Evolutionary conservation across 2,888 invertebrate genomes (phyloP).

Genomic region (Blastobasis lacticolella): DNA sequence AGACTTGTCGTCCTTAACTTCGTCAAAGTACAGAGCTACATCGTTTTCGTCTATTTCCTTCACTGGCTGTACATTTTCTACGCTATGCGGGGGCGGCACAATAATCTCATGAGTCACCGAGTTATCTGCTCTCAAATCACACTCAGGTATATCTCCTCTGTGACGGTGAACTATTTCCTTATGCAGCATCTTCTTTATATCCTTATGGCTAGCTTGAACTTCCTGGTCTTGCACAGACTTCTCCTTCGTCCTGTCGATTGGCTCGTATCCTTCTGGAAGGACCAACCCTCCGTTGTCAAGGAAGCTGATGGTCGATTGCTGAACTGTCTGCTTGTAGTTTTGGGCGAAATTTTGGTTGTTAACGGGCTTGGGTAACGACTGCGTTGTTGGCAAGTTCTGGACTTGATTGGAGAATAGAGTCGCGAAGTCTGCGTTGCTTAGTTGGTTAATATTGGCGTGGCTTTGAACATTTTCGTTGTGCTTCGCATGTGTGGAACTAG

Average conservation of each 20-base stretch:
- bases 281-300: slow-evolving; percentile 36
- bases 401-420: background rate
- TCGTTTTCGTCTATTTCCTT: slow-evolving; percentile 71
- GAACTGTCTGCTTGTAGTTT: slow-evolving; percentile 10
- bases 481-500: slow-evolving; percentile 26
- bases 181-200: slow-evolving; percentile 27
- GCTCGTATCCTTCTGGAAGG: slow-evolving; percentile 60
- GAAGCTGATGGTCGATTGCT: slow-evolving; percentile 15
- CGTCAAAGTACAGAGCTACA: slow-evolving; percentile 72
- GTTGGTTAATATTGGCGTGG: background rate
- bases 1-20: slow-evolving; percentile 15
- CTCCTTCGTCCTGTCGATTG: slow-evolving; percentile 45
- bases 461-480: slow-evolving; percentile 14
- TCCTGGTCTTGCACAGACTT: slow-evolving; percentile 30
- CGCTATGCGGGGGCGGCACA: slow-evolving; percentile 36
- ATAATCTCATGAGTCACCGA: slow-evolving; percentile 58
- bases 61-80: slow-evolving; percentile 35
- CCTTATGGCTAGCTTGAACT: slow-evolving; percentile 35
- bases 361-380: background rate
- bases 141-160: slow-evolving; percentile 44
- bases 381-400: slow-evolving; percentile 1
- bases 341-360: slow-evolving; percentile 9
- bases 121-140: slow-evolving; percentile 56
- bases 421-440: too few species aligned
- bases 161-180: slow-evolving; percentile 30